Evolutionary conservation across 30 jellyfish, hydroid and myxozoan species (phyloP).

Genomic region (Hydractinia symbiolongicarpus): DNA sequence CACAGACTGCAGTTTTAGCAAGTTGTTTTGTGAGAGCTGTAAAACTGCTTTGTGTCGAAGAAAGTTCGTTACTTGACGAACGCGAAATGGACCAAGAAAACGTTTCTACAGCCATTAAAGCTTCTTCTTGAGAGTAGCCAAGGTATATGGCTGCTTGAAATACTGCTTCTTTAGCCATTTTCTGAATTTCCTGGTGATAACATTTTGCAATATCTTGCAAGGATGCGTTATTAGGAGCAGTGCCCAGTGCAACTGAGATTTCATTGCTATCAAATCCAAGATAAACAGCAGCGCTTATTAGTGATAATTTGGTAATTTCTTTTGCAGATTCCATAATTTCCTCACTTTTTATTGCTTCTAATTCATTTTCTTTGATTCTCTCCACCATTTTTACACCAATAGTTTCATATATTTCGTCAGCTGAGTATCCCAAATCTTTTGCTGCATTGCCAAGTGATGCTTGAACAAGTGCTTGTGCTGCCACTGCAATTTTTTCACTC

Average conservation of each 20-base stretch:
- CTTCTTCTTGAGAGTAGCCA: conserved; percentile 27
- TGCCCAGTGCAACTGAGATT: conserved; percentile 21
- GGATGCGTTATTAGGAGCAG: background rate
- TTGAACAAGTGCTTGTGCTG: conserved; percentile 16
- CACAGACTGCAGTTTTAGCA: conserved; percentile 2
- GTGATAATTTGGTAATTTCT: conserved; percentile 10
- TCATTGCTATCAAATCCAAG: conserved; percentile 28
- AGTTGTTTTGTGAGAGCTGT: background rate
- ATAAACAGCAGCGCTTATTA: conserved; percentile 30
- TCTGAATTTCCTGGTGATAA: background rate
- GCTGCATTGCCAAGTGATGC: conserved; percentile 18
- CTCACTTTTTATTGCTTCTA: background rate
- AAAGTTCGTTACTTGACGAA: background rate
- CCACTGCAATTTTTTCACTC: background rate
- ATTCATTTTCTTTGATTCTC: background rate
- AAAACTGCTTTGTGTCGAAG: background rate
- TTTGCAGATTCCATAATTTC: conserved; percentile 18
- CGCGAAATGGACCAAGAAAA: background rate
- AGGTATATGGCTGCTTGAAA: conserved; percentile 27
- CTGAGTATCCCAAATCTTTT: conserved; percentile 1
- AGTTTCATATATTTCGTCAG: background rate
- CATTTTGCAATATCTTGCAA: background rate
- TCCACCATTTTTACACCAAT: background rate
- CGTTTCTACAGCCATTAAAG: background rate
- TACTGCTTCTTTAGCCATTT: conserved; percentile 17